Conservation (phyloP, 2,797 vertebrate species). For the Jordanella pulchra region DNA sequence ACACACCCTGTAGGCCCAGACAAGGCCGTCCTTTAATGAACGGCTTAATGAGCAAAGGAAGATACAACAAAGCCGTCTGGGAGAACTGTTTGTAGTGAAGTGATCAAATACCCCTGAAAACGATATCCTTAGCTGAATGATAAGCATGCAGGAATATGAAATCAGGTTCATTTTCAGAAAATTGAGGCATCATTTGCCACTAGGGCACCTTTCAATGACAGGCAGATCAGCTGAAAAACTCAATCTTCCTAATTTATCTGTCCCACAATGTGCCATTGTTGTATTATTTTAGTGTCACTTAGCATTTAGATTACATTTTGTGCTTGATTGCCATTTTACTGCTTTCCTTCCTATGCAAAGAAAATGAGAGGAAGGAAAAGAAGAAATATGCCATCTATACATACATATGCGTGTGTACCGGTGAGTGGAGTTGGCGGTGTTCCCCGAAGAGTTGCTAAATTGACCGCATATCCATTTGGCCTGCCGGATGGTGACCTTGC, state of each 20-base stretch:
- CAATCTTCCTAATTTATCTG: slow-evolving; percentile 51
- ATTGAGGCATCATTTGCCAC: slow-evolving; percentile 52
- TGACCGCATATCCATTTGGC: slow-evolving; percentile 62
- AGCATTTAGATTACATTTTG: slow-evolving; percentile 37
- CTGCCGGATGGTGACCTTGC: slow-evolving; percentile 70
- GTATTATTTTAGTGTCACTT: slow-evolving; percentile 38
- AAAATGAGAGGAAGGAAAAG: not conserved
- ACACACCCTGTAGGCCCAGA: slow-evolving; percentile 58
- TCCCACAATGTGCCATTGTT: slow-evolving; percentile 27
- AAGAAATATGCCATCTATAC: slow-evolving; percentile 14
- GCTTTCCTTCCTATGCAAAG: slow-evolving; percentile 7
- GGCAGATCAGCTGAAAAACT: slow-evolving; percentile 47
- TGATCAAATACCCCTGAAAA: slow-evolving; percentile 66
- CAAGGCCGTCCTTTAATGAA: slow-evolving; percentile 73
- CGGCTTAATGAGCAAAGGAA: slow-evolving; percentile 72
- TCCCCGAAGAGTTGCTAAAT: slow-evolving; percentile 60
- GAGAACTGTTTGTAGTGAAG: slow-evolving; percentile 70
- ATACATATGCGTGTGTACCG: slow-evolving; percentile 22
- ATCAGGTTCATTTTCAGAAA: slow-evolving; percentile 54
- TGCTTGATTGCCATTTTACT: slow-evolving; percentile 32
- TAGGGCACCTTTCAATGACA: slow-evolving; percentile 39
- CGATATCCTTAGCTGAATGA: slow-evolving; percentile 65
- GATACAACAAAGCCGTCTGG: slow-evolving; percentile 72
- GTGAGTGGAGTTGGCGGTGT: slow-evolving; percentile 24
- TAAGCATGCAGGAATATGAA: slow-evolving; percentile 62